Conservation (phyloP, 2,888 invertebrate species). For the Galerucella pusilla region DNA sequence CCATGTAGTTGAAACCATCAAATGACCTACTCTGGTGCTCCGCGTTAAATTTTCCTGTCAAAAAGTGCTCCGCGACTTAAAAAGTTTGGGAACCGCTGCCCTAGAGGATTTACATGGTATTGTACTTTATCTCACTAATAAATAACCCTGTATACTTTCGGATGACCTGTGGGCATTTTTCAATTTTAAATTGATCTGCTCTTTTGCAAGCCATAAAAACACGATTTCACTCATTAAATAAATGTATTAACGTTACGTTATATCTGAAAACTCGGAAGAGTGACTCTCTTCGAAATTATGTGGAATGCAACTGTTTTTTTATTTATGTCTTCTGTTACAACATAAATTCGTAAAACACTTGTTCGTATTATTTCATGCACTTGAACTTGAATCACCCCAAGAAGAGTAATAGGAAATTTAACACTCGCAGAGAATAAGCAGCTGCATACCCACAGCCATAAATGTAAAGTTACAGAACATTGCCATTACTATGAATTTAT, state of each 20-base stretch:
- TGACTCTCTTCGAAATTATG: not conserved
- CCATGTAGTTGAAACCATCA: too few species aligned
- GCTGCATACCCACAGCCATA: slow-evolving; percentile 3
- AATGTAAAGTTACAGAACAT: not conserved
- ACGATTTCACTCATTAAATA: too few species aligned
- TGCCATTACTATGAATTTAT: not conserved
- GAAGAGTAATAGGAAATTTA: slow-evolving; percentile 12
- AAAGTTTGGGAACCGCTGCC: too few species aligned
- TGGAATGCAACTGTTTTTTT: not conserved
- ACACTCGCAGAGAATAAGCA: not conserved
- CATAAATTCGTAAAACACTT: slow-evolving; percentile 8
- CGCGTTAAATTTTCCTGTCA: too few species aligned
- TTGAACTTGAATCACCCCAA: slow-evolving; percentile 23
- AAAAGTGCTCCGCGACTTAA: too few species aligned
- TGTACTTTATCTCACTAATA: too few species aligned
- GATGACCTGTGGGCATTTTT: too few species aligned
- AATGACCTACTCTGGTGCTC: too few species aligned
- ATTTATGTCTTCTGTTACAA: not conserved
- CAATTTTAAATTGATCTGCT: too few species aligned
- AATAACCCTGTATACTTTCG: too few species aligned
- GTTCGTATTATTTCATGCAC: slow-evolving; percentile 13
- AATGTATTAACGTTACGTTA: not conserved
- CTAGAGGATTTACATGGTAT: too few species aligned
- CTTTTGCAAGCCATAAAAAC: too few species aligned
- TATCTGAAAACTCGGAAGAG: not conserved